phyloP scores from a whole-genome alignment of 2,888 invertebrate genomes.

The Lasioglossum lativentre region DNA sequence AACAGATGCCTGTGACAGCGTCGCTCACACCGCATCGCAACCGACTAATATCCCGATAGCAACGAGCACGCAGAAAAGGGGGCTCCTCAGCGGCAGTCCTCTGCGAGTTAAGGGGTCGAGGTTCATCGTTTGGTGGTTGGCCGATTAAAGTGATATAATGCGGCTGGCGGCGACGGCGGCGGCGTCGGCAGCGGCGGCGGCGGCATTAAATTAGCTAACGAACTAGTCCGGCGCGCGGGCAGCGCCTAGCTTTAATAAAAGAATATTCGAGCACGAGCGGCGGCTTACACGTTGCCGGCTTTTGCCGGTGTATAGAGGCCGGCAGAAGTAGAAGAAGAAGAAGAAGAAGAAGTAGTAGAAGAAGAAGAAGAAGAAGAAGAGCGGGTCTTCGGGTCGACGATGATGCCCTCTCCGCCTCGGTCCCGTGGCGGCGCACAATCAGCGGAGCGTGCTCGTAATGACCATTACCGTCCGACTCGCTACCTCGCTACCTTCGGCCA shows the following conservation, averaged over 20 bases:
- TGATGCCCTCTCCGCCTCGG: slow-evolving; percentile 82
- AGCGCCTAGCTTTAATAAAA: slow-evolving; percentile 79
- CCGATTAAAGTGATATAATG: slow-evolving; percentile 68
- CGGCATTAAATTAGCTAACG: slow-evolving; percentile 81
- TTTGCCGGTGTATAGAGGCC: slow-evolving; percentile 7
- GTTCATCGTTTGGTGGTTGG: slow-evolving; percentile 41
- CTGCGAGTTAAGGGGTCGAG: slow-evolving; percentile 23
- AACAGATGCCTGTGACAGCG: too few species aligned
- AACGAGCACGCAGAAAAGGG: background rate
- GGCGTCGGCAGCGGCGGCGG: slow-evolving; percentile 59
- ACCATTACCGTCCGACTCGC: slow-evolving; percentile 83
- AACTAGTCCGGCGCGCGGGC: slow-evolving; percentile 75
- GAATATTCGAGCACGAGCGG: slow-evolving; percentile 72
- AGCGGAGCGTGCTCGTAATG: slow-evolving; percentile 84
- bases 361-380: slow-evolving; percentile 51
- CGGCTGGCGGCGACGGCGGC: slow-evolving; percentile 40
- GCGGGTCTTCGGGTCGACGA: slow-evolving; percentile 84
- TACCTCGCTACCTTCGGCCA: slow-evolving; percentile 78
- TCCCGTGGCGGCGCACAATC: slow-evolving; percentile 83
- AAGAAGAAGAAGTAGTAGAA: background rate
- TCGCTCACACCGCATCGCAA: background rate
- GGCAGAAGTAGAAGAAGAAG: background rate
- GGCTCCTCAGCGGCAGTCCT: background rate
- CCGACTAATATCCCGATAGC: background rate
- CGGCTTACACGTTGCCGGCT: slow-evolving; percentile 11